Evolutionary conservation across 1,140 invertebrate genomes (phyloP), one percentile per base, ranked within the genome.

Genomic region (Eumeta japonica): DNA sequence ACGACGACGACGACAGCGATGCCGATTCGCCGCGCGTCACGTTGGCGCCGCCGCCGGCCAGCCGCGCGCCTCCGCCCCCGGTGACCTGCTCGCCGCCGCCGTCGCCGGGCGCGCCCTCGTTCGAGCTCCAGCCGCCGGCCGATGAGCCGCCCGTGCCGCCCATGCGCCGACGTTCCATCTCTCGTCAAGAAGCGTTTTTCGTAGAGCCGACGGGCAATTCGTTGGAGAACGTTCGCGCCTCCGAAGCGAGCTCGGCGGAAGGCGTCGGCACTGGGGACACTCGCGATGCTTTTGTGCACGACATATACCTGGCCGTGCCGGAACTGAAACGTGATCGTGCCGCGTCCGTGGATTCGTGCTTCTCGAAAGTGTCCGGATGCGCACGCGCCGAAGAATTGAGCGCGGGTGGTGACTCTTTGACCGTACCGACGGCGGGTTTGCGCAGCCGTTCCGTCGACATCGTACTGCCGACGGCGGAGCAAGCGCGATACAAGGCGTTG

Each of bases 391-490:
- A 86, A 43, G 81, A 87, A 47, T 76, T 83, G 48, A 78, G 79
- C 39, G 76, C 77, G n/a, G 75, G 67, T 11, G 77, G 78, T 28
- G 79, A 80, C 47, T 82, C 80, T 20, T 74, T 88, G 2, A 79
- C 83, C 12, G 86, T 88, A 10, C 86, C 87, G 0, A 81, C 75
- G 38, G 53, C 60, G 7, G 79, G 81, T 4, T 78, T 84, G 2
- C 78, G 92, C n/a, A 94, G 91, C 3, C 82, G 89, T 38, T 93
- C 90, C 16, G 90, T 94, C 28, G 91, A 95, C 62, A 92, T 94
- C 41, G 89, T 90, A 10, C 72, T 95, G 37, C 91, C 92, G 1
- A 94, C 90, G 1, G 87, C 90, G 31, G 85, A 88, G 49, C 87
- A 91, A 54, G 85, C 86, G 2, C 77, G 87, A 35, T 93, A 93